Evolutionary conservation across 2,113 vertebrate species (phyloP), one percentile per base, ranked within the genome.

Genomic region (Platysternon megacephalum): DNA sequence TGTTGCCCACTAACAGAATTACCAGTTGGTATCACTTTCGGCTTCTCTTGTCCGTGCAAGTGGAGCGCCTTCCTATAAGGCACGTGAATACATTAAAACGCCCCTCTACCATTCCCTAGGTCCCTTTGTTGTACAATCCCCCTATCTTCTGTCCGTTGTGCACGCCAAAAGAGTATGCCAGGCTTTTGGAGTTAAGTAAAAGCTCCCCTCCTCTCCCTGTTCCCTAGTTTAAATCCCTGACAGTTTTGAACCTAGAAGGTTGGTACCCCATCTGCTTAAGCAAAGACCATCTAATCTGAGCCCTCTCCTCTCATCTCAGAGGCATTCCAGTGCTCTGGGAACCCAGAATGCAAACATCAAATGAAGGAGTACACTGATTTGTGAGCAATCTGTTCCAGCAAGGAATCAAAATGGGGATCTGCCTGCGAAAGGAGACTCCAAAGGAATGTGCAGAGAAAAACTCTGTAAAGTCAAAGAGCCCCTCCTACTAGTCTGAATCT

Each of bases 231-330:
- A 92, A 95, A 86, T 86, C 72, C 29, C 42, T 55, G 24, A 21
- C 74, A 94, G 96, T 42, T 79, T 78, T 95, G 85, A 94, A 95
- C 91, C 5, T 0, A 90, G 88, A 94, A 96, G 93, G 96, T 97
- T 95, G 95, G 61, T 94, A 97, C 91, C 91, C 93, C 94, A 90
- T 96, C 94, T 97, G 94, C 93, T 95, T 93, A 94, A 83, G 8
- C 93, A 92, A 97, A 79, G 93, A 95, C 94, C 93, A 95, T 91
- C 95, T 95, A 94, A 92, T 95, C 94, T 91, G 96, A 93, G 92
- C 86, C 91, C 90, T 76, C 95, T 56, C 85, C 22, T 95, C 90
- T 61, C 93, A 86, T 91, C 91, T 87, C 6, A 5, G 89, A 13
- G 42, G 9, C 0, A 4, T 72, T 90, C 81, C 90, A 89, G 78